Evolutionary conservation across 2,797 vertebrate species (phyloP), one percentile per base, ranked within the genome.

Genomic region (Synaphobranchus kaupii): DNA sequence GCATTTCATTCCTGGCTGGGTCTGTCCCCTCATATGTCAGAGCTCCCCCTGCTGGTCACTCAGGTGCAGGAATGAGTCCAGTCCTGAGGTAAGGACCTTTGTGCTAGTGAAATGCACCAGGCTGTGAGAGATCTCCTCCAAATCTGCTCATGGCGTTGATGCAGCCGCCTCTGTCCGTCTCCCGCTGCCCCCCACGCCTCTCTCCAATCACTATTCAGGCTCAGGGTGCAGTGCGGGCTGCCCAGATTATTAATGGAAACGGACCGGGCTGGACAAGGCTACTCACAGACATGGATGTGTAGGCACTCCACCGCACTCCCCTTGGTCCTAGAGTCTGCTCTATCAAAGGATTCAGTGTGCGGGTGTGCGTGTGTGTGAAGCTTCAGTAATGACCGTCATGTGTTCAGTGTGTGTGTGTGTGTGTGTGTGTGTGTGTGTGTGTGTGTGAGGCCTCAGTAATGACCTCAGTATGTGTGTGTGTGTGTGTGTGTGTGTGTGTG

Each of bases 21-120:
- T 73, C 31, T 78, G 13, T 47, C 73, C 73, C 39, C 39, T 44
- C 39, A 8, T 44, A 7, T 78, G 13, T 44, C 68, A 78, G 34
- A n/a, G 73, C 73, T 78, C 34, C 73, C 73, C 39, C 73, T 78
- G 39, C 73, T 78, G 73, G 68, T 73, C 28, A 73, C 9, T 73
- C 68, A 12, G 31, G 28, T 13, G 68, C 68, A 73, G 68, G 68
- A 73, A 73, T 9, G 28, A 1, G 39, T 4, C 9, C 12, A 8
- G 4, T 73, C 9, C 68, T 34, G 68, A 13, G 31, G 68, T 9
- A 13, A 28, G 28, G 13, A 34, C 1, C 60, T 22, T 4, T 66
- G 20, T n/a, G 60, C 60, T 66, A 22, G 20, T 22, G 25, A 66
- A 22, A 66, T n/a, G 60, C 25, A 6, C 22, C 60, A 66, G 22